A percentile compares a stretch with the other conserved stretches of the same genome.
Conservation (phyloP, 2,797 vertebrate genomes). For the Chiropotes sagulatus region DNA sequence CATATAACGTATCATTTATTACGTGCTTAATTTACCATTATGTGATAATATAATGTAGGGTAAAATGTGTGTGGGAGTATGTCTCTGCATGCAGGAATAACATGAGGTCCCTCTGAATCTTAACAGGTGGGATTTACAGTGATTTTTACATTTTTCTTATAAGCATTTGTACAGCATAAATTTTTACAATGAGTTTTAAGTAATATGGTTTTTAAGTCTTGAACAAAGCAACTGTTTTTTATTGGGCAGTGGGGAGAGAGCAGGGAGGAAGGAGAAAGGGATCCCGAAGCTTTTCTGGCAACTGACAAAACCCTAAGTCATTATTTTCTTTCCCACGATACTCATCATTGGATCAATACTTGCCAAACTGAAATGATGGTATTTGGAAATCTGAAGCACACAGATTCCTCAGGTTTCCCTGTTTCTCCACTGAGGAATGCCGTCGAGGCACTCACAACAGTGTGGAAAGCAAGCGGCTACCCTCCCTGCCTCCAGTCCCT, state of each 20-base stretch:
- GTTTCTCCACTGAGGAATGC: not conserved
- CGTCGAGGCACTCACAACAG: not conserved
- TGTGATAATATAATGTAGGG: not conserved
- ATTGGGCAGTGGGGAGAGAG: not conserved
- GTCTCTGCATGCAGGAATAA: not conserved
- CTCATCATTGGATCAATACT: not conserved
- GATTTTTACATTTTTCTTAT: not conserved
- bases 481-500: not conserved
- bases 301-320: not conserved
- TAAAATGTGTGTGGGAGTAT: not conserved
- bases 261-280: not conserved
- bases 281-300: not conserved
- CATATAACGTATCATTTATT: not conserved
- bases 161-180: not conserved
- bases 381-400: not conserved
- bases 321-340: not conserved
- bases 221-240: constrained; percentile 18
- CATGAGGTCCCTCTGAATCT: not conserved
- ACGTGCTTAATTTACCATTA: not conserved
- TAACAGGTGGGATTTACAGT: not conserved
- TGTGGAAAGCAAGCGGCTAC: not conserved
- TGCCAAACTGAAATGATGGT: not conserved
- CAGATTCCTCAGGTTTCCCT: not conserved
- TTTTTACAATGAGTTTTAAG: not conserved
- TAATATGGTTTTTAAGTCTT: not conserved